Evolutionary conservation across 64 coral and sea anemone genomes (phyloP), one percentile per base, ranked within the genome.

Genomic region (Acropora tenuis): DNA sequence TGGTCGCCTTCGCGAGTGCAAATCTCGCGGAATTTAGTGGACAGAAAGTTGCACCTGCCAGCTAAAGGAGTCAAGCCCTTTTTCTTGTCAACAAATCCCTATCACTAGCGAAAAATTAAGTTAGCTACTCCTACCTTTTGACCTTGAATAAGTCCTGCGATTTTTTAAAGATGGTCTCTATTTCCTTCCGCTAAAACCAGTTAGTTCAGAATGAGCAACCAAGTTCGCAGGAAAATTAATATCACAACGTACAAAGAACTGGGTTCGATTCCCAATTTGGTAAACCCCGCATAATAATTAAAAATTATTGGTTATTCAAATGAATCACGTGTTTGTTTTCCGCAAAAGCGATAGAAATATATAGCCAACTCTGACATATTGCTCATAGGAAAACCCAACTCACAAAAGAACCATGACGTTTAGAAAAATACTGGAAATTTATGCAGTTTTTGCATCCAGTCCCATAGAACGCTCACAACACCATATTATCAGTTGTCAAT

Each of bases 231-330:
- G 52, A 10, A 48, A 6, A 15, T 45, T 8, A 3, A 85, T 13
- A 46, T 48, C 48, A 68, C 49, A 18, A 10, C 43, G 82, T 65
- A 65, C 49, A 65, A 85, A 85, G 63, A 12, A 85, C 82, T 85
- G 82, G 82, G 82, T 48, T 46, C 45, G 65, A 72, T 85, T 72
- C 80, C 80, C 47, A 84, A 84, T 84, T 84, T 84, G 80, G 80
- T 84, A 68, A 69, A 63, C 12, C 30, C 30, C 30, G 30, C 30
- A 30, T 30, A 30, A 30, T 30, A 30, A 30, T 30, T 30, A 30
- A 30, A 30, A 30, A 30, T 30, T 30, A 30, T 30, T 30, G 30
- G 30, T 30, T 83, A 43, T 83, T 57, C 60, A 67, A 83, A 83
- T 68, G 1, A 2, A 5, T 2, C 3, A 8, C 16, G 41, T 12